Evolutionary conservation across 92 coral and sea anemone genomes (phyloP), one percentile per base, ranked within the genome.

Genomic region (Umimayanthus kanabou): DNA sequence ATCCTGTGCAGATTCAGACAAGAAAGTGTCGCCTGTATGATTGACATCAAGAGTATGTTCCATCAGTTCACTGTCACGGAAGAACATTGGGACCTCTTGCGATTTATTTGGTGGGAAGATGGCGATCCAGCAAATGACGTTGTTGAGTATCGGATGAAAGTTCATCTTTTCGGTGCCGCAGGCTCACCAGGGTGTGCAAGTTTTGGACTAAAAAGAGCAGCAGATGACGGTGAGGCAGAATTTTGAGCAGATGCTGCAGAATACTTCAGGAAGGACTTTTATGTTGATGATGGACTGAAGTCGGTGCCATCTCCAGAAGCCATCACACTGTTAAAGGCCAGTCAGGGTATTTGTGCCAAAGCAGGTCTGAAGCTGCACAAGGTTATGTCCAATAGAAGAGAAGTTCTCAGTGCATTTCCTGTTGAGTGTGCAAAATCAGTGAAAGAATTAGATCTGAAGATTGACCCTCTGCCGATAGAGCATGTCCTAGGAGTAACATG

Each of bases 301-400:
- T 73, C 77, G 1, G 6, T 30, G 4, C 6, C 77, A 25, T 30
- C 77, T 25, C 0, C 7, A 30, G 47, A 73, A 73, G 77, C 77
- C 1, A 15, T 73, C 77, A 0, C 39, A 3, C 45, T 73, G 15
- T 1, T 73, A 33, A 73, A 73, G 37, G 77, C 77, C 39, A 79
- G 85, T 14, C 86, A 88, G 61, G 86, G 81, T 11, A 89, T 89
- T 23, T 84, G 88, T 43, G 91, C 84, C 55, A 84, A 53, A 22
- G 89, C 85, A 29, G 89, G 89, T 2, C 88, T 85, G 79, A 89
- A 84, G 15, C 85, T 89, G 72, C 91, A 89, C 64, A 89, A 89
- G 50, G 43, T 85, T 14, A 76, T 65, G 84, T 89, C 86, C 8
- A 89, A 79, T 61, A 89, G 61, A 16, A 89, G 57, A 80, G 89